Percentiles rank a stretch among this genome's conserved stretches.
Evolutionary conservation across 2,888 invertebrate species (phyloP).

Genomic region (Nomada fabriciana): DNA sequence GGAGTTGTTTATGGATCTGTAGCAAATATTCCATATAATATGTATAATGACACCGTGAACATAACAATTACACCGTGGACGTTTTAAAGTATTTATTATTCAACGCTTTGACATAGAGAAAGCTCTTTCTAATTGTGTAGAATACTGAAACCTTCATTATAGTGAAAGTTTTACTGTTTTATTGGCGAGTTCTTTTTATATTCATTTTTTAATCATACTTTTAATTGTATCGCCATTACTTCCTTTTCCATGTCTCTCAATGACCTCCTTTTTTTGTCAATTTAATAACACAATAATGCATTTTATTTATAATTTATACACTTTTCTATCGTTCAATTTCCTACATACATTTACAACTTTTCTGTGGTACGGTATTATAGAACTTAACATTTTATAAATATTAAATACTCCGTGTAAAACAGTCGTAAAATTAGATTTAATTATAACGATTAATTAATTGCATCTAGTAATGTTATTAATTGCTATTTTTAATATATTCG

Average conservation of each 20-base stretch:
- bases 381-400: no score
- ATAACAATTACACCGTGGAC: neutral
- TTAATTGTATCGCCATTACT: neutral
- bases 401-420: no score
- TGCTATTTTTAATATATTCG: no score
- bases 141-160: conserved; percentile 16
- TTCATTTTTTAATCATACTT: neutral
- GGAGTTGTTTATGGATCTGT: no score
- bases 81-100: conserved; percentile 12
- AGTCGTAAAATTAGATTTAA: no score
- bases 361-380: no score
- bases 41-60: neutral
- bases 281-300: neutral
- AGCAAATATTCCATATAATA: no score
- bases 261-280: neutral
- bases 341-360: no score
- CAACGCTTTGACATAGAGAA: conserved; percentile 10
- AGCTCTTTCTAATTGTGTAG: conserved; percentile 27
- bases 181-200: neutral
- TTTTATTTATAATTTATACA: neutral
- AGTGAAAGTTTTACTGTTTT: conserved; percentile 27
- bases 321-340: neutral
- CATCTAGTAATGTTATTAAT: no score
- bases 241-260: neutral
- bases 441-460: no score